phyloP scores from a whole-genome alignment of 53 echinoderm and acorn worm genomes.

The Henricia sp. region DNA sequence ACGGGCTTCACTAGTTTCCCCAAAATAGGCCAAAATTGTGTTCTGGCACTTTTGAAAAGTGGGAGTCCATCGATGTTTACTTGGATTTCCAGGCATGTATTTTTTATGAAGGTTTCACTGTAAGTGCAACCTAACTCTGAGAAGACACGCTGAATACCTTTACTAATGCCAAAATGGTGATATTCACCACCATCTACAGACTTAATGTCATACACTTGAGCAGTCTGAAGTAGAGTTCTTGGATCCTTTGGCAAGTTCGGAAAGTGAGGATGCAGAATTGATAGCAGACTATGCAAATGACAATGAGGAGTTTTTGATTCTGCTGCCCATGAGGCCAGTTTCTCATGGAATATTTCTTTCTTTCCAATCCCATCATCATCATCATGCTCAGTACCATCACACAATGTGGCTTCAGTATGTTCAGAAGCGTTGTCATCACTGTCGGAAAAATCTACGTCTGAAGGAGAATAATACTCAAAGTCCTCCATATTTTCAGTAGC shows the following conservation, averaged over 20 bases:
- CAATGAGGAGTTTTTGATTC: conserved; percentile 24
- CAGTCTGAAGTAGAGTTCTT: conserved; percentile 42
- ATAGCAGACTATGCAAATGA: conserved; percentile 19
- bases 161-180: conserved; percentile 53
- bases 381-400: not conserved
- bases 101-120: not conserved
- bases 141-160: not conserved
- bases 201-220: not conserved
- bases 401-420: not conserved
- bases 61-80: conserved; percentile 74
- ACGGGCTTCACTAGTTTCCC: conserved; percentile 30
- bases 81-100: conserved; percentile 1
- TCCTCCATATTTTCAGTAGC: not conserved
- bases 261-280: conserved; percentile 9
- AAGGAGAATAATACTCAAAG: not conserved
- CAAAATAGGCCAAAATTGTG: conserved; percentile 64
- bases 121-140: too few species aligned
- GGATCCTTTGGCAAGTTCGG: conserved; percentile 51
- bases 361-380: not conserved
- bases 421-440: not conserved
- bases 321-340: conserved; percentile 20
- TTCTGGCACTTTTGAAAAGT: conserved; percentile 45
- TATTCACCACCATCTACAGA: conserved; percentile 37
- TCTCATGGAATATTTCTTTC: not conserved
- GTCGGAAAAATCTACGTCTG: not conserved